phyloP scores from a whole-genome alignment of 2,888 invertebrate species.

The Orchesella flavescens region DNA sequence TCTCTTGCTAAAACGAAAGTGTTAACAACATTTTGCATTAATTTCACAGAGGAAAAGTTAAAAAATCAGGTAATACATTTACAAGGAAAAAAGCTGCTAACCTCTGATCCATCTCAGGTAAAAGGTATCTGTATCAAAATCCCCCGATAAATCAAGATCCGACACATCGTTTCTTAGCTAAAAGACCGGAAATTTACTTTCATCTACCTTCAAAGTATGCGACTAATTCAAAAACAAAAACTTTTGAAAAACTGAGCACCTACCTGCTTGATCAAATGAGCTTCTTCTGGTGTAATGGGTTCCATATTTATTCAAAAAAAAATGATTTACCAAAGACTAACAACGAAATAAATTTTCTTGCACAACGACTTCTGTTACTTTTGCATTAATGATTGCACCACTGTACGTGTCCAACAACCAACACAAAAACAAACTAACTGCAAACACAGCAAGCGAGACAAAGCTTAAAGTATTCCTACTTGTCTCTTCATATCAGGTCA shows the following conservation, averaged over 20 bases:
- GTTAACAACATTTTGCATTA: constrained; percentile 26
- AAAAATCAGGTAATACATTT: neutral
- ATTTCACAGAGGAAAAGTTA: neutral
- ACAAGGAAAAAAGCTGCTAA: constrained; percentile 14
- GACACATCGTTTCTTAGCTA: constrained; percentile 55
- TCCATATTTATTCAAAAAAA: neutral
- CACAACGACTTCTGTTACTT: neutral
- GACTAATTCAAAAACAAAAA: neutral
- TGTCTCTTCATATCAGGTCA: too few species aligned
- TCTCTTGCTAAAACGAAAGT: constrained; percentile 69
- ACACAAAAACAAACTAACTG: too few species aligned
- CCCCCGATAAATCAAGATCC: constrained; percentile 54
- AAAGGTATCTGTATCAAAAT: constrained; percentile 56
- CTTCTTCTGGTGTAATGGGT: neutral
- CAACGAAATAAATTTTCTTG: too few species aligned
- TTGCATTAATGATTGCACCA: too few species aligned
- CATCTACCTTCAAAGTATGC: neutral
- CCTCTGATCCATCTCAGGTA: constrained; percentile 64
- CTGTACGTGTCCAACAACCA: too few species aligned
- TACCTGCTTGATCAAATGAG: constrained; percentile 28
- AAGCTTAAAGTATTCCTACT: too few species aligned
- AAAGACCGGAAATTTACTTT: neutral
- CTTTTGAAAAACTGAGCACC: neutral
- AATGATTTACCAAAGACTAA: neutral
- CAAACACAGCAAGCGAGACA: too few species aligned